Conservation (phyloP, 30 jellyfish, hydroid and myxozoan genomes). For the Cassiopea andromeda region DNA sequence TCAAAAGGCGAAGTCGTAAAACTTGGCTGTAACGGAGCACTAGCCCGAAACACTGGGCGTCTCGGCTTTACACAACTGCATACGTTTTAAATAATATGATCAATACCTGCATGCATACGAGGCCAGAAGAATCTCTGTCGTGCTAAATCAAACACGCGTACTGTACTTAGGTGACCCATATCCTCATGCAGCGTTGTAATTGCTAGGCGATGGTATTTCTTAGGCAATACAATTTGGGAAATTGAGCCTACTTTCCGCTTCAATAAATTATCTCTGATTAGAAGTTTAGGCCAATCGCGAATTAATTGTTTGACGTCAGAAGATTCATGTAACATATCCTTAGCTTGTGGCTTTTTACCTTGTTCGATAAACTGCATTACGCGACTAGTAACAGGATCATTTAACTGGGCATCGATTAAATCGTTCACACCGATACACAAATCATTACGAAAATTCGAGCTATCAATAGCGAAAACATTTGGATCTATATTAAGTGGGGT, state of each 20-base stretch:
- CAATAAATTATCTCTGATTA: not conserved
- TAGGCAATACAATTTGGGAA: not conserved
- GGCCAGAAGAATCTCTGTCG: not conserved
- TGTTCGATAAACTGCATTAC: not conserved
- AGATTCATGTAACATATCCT: not conserved
- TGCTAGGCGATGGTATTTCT: not conserved
- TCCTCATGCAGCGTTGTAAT: constrained; percentile 26
- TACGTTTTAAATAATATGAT: not conserved
- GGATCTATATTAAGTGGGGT: not conserved
- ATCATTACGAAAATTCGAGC: not conserved
- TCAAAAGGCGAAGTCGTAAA: constrained; percentile 39
- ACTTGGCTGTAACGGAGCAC: constrained; percentile 27
- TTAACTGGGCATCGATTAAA: not conserved
- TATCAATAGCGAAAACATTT: not conserved
- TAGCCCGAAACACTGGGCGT: constrained; percentile 5
- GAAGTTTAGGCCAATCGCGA: not conserved
- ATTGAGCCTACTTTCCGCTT: not conserved
- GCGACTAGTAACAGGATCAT: constrained; percentile 3
- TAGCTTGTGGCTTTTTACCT: not conserved
- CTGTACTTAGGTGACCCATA: constrained; percentile 47
- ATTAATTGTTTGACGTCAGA: not conserved
- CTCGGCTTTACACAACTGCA: constrained; percentile 38
- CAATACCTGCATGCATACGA: constrained; percentile 11
- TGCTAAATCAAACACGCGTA: not conserved
- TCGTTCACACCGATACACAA: not conserved